Percentiles rank a stretch among this genome's conserved stretches.
Conservation (phyloP, 2,113 vertebrate species). For the Entosphenus tridentatus region DNA sequence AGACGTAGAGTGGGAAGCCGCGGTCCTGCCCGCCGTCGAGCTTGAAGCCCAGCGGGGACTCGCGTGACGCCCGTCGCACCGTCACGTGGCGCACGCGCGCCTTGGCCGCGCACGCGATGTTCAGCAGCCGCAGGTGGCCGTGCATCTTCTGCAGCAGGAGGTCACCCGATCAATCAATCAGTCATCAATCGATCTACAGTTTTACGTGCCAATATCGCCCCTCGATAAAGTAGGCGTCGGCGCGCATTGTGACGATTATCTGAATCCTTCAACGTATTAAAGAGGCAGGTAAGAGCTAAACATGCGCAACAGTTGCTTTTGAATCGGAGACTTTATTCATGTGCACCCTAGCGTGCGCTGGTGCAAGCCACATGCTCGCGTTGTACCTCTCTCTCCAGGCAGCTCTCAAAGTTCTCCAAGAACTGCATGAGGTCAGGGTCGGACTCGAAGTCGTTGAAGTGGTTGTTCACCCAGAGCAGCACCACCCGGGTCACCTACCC, state of each 20-base stretch:
- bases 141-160: conserved; percentile 63
- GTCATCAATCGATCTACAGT: too few species aligned
- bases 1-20: conserved; percentile 72
- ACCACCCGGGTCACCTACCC: conserved; percentile 71
- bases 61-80: conserved; percentile 56
- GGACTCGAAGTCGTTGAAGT: conserved; percentile 95
- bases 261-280: too few species aligned
- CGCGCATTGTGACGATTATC: too few species aligned
- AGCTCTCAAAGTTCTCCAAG: conserved; percentile 77
- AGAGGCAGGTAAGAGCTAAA: too few species aligned
- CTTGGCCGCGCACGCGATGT: conserved; percentile 86
- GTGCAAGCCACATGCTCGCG: too few species aligned
- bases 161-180: not conserved
- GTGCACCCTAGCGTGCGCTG: too few species aligned
- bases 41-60: conserved; percentile 54
- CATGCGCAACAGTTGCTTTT: too few species aligned
- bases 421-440: conserved; percentile 72
- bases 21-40: conserved; percentile 66
- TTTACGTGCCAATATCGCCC: too few species aligned
- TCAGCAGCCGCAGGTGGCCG: conserved; percentile 70
- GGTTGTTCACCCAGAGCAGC: conserved; percentile 90
- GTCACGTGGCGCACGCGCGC: conserved; percentile 80
- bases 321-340: too few species aligned
- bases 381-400: conserved; percentile 50
- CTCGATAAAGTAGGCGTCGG: too few species aligned